Evolutionary conservation across 2,888 invertebrate species (phyloP).

Genomic region (Hirtodrosophila alboralis): DNA sequence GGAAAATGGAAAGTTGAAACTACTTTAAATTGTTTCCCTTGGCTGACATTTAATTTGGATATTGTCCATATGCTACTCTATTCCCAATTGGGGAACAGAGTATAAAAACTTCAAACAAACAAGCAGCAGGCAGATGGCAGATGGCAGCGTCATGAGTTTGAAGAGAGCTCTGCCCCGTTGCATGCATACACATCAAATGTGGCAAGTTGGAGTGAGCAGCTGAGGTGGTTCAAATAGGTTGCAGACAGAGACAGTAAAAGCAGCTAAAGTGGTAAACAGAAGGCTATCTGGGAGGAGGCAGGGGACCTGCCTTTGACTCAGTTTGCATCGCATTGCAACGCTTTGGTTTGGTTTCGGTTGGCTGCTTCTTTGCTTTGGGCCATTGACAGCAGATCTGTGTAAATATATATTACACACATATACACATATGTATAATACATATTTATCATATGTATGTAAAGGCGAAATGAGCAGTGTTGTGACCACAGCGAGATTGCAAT

Average conservation of each 20-base stretch:
- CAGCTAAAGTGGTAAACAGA: slow-evolving; percentile 41
- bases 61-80: no score
- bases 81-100: no score
- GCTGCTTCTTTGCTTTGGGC: slow-evolving; percentile 27
- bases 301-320: not conserved
- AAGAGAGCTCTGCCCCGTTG: slow-evolving; percentile 38
- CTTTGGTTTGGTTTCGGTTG: slow-evolving; percentile 13
- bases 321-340: no score
- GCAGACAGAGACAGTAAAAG: slow-evolving; percentile 43
- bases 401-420: slow-evolving; percentile 22
- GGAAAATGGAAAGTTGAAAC: no score
- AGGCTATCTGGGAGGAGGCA: not conserved
- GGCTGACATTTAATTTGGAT: no score
- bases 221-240: not conserved
- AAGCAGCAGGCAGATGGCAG: slow-evolving; percentile 41
- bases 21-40: no score
- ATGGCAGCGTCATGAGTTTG: slow-evolving; percentile 34
- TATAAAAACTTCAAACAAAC: slow-evolving; percentile 64
- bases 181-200: slow-evolving; percentile 18
- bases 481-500: not conserved
- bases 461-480: slow-evolving; percentile 16
- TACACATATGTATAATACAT: not conserved
- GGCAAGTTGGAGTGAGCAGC: slow-evolving; percentile 8
- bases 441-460: slow-evolving; percentile 19
- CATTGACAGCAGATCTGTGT: slow-evolving; percentile 55